These are phyloP conservation scores for Mechanitis mazaeus DNA, from an alignment of 2,888 invertebrate genomes.

Conservation along the genomic window DNA sequence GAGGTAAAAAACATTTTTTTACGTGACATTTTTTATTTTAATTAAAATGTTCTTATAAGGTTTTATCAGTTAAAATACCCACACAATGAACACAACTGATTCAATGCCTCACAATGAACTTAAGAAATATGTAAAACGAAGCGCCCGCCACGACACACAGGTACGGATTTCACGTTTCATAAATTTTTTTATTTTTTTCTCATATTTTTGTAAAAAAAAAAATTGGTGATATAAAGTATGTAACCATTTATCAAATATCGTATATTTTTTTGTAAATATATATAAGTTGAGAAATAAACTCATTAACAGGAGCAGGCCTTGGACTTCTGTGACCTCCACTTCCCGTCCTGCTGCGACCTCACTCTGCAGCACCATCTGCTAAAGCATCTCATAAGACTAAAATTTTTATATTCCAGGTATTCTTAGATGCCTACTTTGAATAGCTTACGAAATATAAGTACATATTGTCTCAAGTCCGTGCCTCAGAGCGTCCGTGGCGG, in stretches of 20 bases:
- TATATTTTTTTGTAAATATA: no score
- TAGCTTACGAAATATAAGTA: slow-evolving; percentile 9
- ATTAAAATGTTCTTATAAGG: neutral
- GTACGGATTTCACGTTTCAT: neutral
- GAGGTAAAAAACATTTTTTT: no score
- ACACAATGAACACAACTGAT: slow-evolving; percentile 34
- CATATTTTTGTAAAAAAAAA: neutral
- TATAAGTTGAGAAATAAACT: no score
- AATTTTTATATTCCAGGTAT: no score
- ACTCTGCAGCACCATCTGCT: no score
- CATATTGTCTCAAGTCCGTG: slow-evolving; percentile 38
- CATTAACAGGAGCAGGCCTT: no score
- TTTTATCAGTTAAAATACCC: slow-evolving; percentile 6
- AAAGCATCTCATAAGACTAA: no score
- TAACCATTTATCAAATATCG: no score
- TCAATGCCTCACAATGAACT: slow-evolving; percentile 53
- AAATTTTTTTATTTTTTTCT: neutral
- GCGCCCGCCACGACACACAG: slow-evolving; percentile 37
- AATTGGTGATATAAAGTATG: no score
- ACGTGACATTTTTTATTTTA: no score
- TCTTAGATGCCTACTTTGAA: slow-evolving; percentile 3
- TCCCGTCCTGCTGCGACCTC: no score
- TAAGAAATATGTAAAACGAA: slow-evolving; percentile 70
- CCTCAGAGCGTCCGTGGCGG: slow-evolving; percentile 58
- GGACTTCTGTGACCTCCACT: no score